A percentile compares a stretch with the other conserved stretches of the same genome.
phyloP scores from a whole-genome alignment of 2,113 vertebrate genomes.

The Benitochromis conjunctus region DNA sequence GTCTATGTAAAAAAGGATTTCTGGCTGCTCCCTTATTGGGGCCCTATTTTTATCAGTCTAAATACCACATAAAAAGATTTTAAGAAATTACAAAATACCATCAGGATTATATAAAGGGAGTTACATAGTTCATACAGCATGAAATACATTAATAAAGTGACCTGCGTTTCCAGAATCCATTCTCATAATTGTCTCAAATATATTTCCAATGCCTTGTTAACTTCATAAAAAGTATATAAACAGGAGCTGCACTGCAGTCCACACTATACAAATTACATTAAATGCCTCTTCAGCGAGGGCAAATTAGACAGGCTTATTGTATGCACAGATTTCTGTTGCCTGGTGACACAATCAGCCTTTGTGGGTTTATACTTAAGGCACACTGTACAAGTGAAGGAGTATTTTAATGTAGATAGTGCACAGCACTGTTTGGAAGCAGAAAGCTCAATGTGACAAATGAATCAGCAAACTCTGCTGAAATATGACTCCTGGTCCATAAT shows the following conservation, averaged over 20 bases:
- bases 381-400: not conserved
- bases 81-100: not conserved
- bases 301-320: not conserved
- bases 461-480: not conserved
- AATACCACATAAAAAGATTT: not conserved
- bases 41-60: not conserved
- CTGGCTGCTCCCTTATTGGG: not conserved
- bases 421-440: not conserved
- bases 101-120: not conserved
- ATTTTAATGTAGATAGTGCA: not conserved
- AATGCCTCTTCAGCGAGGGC: not conserved
- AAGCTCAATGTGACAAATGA: not conserved
- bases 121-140: not conserved
- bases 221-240: not conserved
- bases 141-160: not conserved
- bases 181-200: not conserved
- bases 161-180: not conserved
- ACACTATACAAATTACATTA: not conserved
- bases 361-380: not conserved
- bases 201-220: not conserved
- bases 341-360: not conserved
- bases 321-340: not conserved
- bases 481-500: not conserved
- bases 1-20: not conserved
- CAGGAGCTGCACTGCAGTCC: not conserved